Evolutionary conservation across 2,888 invertebrate genomes (phyloP), one percentile per base, ranked within the genome.

Genomic region (Merodon equestris): DNA sequence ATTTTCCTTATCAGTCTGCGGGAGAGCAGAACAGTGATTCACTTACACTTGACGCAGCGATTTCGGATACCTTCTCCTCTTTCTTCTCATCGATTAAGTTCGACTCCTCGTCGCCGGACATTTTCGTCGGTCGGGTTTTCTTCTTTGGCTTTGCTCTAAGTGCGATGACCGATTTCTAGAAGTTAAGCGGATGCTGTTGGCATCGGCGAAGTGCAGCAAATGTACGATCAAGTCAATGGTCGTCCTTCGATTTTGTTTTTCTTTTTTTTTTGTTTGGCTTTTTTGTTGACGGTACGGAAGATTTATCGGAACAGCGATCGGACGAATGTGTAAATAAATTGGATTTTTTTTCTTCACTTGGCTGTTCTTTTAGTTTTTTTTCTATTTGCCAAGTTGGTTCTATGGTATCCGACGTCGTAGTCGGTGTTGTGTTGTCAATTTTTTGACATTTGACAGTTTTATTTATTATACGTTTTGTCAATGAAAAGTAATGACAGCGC

Each of bases 1-100:
- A 9, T 13, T 42, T 42, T 42, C 13, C 40, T 19, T 36, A 36
- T 36, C 36, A n/a, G n/a, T n/a, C n/a, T n/a, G n/a, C n/a, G n/a
- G n/a, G n/a, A n/a, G n/a, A n/a, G n/a, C n/a, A n/a, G 36, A 10
- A 36, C 36, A 40, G 12, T 40, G 40, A 40, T 40, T n/a, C 61
- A 85, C 86, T 86, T 86, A 88, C 88, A 83, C 88, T 88, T 82
- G 88, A 88, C 54, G 88, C 88, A 64, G 88, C 87, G 60, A 88
- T 88, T 85, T 88, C 88, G 27, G 86, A 83, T 34, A 87, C 84
- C 71, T 85, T 85, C 82, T 86, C 84, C 74, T 85, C 83, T 53
- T 83, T 84, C 82, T 83, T 81, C 73, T 85, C 82, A 50, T 83
- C 83, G 57, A 73, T 74, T 74, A 64, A 67, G 71, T 83, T 84